A percentile compares a stretch with the other conserved stretches of the same genome.
These are phyloP conservation scores for Acrobasis repandana DNA, from an alignment of 2,888 invertebrate species.

Conservation along the genomic window DNA sequence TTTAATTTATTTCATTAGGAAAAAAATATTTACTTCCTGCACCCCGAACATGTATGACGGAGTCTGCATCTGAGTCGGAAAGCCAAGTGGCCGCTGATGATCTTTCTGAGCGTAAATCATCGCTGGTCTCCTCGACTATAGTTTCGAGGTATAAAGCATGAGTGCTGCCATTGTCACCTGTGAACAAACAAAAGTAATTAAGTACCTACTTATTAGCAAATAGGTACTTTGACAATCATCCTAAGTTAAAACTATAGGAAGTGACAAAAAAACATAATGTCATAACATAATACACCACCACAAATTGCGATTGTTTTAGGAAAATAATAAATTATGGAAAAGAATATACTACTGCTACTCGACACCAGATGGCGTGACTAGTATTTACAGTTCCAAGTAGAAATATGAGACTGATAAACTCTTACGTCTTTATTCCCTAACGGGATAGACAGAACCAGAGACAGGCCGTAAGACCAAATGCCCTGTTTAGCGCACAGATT, in stretches of 20 bases:
- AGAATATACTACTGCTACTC: constrained; percentile 3
- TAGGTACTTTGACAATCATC: background rate
- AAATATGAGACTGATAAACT: no score
- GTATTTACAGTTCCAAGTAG: background rate
- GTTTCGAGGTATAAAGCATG: constrained; percentile 91
- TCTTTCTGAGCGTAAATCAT: constrained; percentile 90
- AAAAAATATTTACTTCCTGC: constrained; percentile 53
- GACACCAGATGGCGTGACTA: constrained; percentile 13
- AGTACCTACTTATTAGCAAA: no score
- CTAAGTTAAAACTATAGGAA: no score
- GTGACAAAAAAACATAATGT: no score
- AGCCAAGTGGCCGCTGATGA: constrained; percentile 85
- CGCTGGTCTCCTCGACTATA: constrained; percentile 94
- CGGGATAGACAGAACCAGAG: no score
- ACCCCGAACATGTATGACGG: constrained; percentile 88
- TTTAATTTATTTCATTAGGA: no score
- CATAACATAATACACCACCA: no score
- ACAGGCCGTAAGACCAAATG: no score
- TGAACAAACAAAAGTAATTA: constrained; percentile 36
- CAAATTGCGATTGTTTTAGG: no score
- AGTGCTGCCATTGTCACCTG: constrained; percentile 77
- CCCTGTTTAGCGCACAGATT: no score
- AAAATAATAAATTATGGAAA: background rate
- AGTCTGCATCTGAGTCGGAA: constrained; percentile 91
- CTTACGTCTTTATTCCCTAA: no score